Evolutionary conservation across 2,888 invertebrate species (phyloP).

Genomic region (Pollenia labialis): DNA sequence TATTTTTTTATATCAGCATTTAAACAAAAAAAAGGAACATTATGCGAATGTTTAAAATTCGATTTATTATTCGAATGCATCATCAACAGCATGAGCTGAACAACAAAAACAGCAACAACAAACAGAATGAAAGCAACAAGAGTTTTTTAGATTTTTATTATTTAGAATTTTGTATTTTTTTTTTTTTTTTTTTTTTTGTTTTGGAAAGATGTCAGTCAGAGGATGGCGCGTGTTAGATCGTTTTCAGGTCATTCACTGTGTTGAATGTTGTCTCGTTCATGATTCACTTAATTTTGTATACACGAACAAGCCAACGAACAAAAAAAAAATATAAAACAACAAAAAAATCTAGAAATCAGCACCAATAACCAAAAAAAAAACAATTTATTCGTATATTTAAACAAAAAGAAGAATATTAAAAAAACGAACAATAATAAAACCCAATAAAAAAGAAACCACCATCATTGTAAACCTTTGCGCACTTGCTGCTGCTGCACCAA

Average conservation of each 20-base stretch:
- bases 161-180: constrained; percentile 40
- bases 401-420: constrained; percentile 18
- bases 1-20: constrained; percentile 10
- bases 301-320: constrained; percentile 15
- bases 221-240: constrained; percentile 81
- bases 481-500: constrained; percentile 64
- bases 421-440: constrained; percentile 43
- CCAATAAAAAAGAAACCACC: constrained; percentile 26
- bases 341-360: constrained; percentile 52
- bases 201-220: constrained; percentile 64
- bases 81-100: constrained; percentile 68
- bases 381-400: constrained; percentile 11
- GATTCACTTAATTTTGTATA: constrained; percentile 74
- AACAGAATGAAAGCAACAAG: constrained; percentile 47
- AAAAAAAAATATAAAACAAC: constrained; percentile 19
- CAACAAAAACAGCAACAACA: constrained; percentile 36
- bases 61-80: constrained; percentile 43
- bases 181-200: constrained; percentile 54
- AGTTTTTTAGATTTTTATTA: constrained; percentile 36
- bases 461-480: constrained; percentile 68
- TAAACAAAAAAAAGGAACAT: constrained; percentile 13
- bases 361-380: constrained; percentile 44
- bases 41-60: constrained; percentile 31
- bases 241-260: constrained; percentile 83
- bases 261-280: constrained; percentile 80